Evolutionary conservation across 2,113 vertebrate species (phyloP).

Genomic region (Lophochroa leadbeateri): DNA sequence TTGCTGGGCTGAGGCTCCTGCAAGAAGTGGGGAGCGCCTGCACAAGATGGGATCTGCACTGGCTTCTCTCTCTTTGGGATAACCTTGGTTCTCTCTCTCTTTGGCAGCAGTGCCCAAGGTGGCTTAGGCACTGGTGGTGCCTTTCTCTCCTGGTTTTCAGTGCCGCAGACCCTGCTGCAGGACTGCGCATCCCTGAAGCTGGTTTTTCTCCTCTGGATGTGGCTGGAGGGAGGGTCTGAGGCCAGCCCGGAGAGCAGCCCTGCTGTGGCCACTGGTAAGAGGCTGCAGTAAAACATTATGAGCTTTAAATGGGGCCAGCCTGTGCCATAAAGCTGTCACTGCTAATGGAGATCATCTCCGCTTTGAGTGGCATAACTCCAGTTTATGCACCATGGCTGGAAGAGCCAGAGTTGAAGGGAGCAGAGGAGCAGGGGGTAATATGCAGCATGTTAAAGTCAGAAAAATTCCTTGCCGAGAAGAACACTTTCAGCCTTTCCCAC

Average conservation of each 20-base stretch:
- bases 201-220: neutral
- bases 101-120: neutral
- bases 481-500: neutral
- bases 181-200: neutral
- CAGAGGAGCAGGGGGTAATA: neutral
- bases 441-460: neutral
- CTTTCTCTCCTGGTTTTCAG: neutral
- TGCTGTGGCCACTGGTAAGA: neutral
- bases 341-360: neutral
- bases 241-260: neutral
- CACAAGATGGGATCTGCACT: neutral
- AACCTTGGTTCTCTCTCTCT: neutral
- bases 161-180: neutral
- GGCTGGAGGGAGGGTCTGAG: neutral
- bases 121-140: neutral
- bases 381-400: neutral
- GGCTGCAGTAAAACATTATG: neutral
- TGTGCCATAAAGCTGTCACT: conserved; percentile 25
- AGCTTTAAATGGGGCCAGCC: neutral
- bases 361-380: neutral
- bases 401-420: neutral
- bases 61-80: neutral
- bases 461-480: neutral
- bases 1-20: neutral
- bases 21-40: accelerated